Conservation (phyloP, 2,797 vertebrate genomes). For the Sebastes minor region DNA sequence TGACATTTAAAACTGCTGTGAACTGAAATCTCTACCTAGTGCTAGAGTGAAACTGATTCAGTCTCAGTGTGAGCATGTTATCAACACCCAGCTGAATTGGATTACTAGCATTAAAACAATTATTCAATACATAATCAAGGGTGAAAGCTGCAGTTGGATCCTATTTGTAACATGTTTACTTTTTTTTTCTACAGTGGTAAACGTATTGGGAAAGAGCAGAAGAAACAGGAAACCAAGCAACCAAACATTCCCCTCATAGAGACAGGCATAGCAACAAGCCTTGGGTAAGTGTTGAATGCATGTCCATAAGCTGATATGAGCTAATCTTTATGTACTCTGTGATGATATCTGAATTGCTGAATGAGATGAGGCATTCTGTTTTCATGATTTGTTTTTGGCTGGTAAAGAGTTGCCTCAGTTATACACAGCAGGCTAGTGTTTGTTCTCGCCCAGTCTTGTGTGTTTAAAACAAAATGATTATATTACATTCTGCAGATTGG, state of each 20-base stretch:
- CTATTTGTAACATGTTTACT: background rate
- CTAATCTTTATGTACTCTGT: background rate
- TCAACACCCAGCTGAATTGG: background rate
- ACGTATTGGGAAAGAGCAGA: conserved; percentile 55
- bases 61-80: background rate
- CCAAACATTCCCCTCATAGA: conserved; percentile 85
- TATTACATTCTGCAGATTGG: background rate
- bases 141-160: background rate
- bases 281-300: conserved; percentile 83
- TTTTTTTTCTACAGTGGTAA: conserved; percentile 46
- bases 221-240: conserved; percentile 81
- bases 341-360: background rate
- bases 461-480: background rate
- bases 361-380: background rate
- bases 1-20: background rate
- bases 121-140: too few species aligned
- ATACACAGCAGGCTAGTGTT: background rate
- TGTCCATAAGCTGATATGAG: background rate
- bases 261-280: conserved; percentile 86
- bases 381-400: background rate
- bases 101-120: background rate
- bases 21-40: background rate
- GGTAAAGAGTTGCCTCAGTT: background rate
- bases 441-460: background rate
- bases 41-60: background rate